Evolutionary conservation across 1,140 invertebrate species (phyloP), one percentile per base, ranked within the genome.

Genomic region (Nymphalis io): DNA sequence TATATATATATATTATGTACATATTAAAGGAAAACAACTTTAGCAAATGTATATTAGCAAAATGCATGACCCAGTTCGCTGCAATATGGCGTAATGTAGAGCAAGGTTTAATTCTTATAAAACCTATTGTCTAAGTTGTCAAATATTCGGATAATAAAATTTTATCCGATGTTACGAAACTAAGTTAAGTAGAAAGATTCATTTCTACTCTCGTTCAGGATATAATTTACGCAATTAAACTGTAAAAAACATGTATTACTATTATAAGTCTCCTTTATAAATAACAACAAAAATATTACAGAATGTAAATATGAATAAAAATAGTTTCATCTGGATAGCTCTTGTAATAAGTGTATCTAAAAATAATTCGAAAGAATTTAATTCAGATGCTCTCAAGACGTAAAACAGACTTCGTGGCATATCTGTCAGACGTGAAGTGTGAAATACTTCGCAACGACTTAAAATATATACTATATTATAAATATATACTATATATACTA

Each of bases 281-380:
- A 27, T n/a, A n/a, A n/a, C n/a, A n/a, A n/a, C n/a, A n/a, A 18
- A 8, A n/a, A 48, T 16, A 20, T 48, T 53, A 27, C 48, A 11
- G 11, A 13, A 44, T 42, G 46, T 16, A 13, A 27, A 65, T 68
- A 63, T 18, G 21, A 58, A 61, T 70, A 74, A 64, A 62, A 68
- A 64, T 74, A 76, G 39, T 65, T 64, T 58, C 57, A 44, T 53
- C 16, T 27, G 27, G 65, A 68, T 71, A 72, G 58, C 70, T 61
- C 59, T 76, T 80, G 73, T 72, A 75, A 75, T 75, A 71, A 75
- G 75, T 73, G 67, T 27, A 46, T 57, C 84, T 87, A 85, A 81
- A 84, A 89, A 87, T 89, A 85, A 55, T 69, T 46, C 74, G 40
- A 78, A 84, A 78, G 83, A 89, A 85, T 85, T 83, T 78, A 70